Base-by-base conservation (phyloP, 2,888 invertebrate species). In the Dynastes grantii region DNA sequence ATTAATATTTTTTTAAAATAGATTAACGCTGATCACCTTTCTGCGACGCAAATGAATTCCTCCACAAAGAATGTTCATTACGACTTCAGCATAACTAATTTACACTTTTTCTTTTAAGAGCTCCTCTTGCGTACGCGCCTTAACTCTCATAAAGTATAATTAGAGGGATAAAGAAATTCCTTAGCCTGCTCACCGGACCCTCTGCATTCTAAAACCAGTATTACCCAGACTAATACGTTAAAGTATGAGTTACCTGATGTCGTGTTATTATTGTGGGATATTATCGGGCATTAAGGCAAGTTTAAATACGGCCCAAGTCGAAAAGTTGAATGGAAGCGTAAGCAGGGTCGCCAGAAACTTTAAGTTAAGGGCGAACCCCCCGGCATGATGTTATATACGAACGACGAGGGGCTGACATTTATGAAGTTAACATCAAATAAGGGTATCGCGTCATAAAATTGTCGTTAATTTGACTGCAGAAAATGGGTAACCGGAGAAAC, bases 371-470 rank as follows among this genome's bases (percentile, higher is more conserved):
- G 71, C 22, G 55, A 71, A 58, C 71, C 27, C 71, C 27, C 13
- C 55, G 9, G 22, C 5, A 32, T 63, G 32, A 13, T n/a, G 29
- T n/a, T 22, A 45, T 45, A 45, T 45, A 45, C 11, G 45, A 11
- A 45, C 61, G 73, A 45, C 63, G 73, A 75, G 61, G 61, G 73
- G 45, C 73, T 61, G 73, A 45, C 58, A 75, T 75, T 75, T 75
- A 75, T 75, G 73, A 75, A 75, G 73, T 75, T 75, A 61, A 61
- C 61, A 61, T 49, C 61, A 49, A 75, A 75, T 75, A 61, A 61
- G 63, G 73, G 73, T 63, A 75, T 75, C 58, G 61, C 61, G 55
- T 75, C 73, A 75, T 75, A 75, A 75, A 75, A 75, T 58, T 75
- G 61, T 61, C 73, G 73, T 75, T 75, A 75, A 75, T 75, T 75